These are phyloP conservation scores for Astreopora myriophthalma DNA, from an alignment of 64 coral and sea anemone genomes.

Conservation along the genomic window DNA sequence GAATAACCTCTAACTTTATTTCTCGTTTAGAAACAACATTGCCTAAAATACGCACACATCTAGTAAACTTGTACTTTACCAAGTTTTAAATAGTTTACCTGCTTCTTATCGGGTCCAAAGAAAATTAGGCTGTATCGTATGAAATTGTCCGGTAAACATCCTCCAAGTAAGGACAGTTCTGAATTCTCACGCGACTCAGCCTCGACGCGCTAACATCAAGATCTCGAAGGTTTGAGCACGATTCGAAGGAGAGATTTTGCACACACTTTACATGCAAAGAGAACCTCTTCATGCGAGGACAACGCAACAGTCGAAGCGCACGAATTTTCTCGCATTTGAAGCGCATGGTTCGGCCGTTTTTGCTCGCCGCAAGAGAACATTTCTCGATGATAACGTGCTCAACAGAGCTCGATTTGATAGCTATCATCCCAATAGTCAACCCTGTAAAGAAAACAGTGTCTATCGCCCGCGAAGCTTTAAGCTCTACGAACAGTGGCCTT, in stretches of 20 bases:
- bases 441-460: neutral
- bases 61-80: too few relatives aligned
- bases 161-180: conserved; percentile 35
- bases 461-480: neutral
- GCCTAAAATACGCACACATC: too few relatives aligned
- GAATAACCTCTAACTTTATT: too few relatives aligned
- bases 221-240: conserved; percentile 22
- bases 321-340: conserved; percentile 31
- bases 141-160: neutral
- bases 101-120: neutral
- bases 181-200: neutral
- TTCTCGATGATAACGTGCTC: conserved; percentile 19
- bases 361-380: neutral
- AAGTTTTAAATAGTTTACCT: too few relatives aligned
- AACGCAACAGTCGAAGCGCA: conserved; percentile 24
- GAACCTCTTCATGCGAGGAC: conserved; percentile 45
- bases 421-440: neutral
- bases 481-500: neutral
- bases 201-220: conserved; percentile 31
- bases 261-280: conserved; percentile 19
- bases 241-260: conserved; percentile 26
- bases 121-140: neutral
- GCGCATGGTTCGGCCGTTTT: conserved; percentile 17
- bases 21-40: too few relatives aligned
- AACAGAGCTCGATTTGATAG: neutral